Percentiles rank a stretch among this genome's conserved stretches.
Evolutionary conservation across 2,888 invertebrate species (phyloP).

Genomic region (Orthosia cruda): DNA sequence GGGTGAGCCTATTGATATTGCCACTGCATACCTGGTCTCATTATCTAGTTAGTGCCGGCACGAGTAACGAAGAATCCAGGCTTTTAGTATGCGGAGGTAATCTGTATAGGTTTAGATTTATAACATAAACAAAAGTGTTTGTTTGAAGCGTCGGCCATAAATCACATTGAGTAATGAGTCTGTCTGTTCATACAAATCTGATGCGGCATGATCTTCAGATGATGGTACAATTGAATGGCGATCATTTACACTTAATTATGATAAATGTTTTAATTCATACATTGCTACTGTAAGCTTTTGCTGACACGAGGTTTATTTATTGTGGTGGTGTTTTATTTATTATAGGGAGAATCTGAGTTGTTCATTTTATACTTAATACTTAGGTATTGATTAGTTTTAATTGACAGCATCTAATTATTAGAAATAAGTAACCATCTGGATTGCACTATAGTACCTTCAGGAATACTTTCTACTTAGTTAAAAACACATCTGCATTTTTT

Average conservation of each 20-base stretch:
- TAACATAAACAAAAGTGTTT: conserved; percentile 54
- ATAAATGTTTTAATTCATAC: conserved; percentile 47
- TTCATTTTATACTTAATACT: not conserved
- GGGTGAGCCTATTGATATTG: no score
- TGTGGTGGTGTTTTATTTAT: conserved; percentile 2
- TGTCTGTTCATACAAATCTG: conserved; percentile 49
- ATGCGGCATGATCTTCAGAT: conserved; percentile 56
- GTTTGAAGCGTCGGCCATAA: conserved; percentile 40
- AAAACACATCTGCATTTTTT: no score
- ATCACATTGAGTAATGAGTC: conserved; percentile 59
- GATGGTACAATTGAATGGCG: conserved; percentile 50
- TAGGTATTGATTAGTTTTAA: not conserved
- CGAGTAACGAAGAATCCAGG: not conserved
- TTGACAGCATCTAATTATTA: not conserved
- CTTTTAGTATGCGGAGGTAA: conserved; percentile 34
- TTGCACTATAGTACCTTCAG: not conserved
- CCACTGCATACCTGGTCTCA: not conserved
- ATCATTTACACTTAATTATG: conserved; percentile 57
- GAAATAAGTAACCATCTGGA: no score
- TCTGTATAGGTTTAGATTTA: conserved; percentile 44
- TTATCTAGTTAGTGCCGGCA: not conserved
- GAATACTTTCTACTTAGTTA: no score
- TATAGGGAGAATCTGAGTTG: not conserved
- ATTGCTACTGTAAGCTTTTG: conserved; percentile 13
- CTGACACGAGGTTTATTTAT: conserved; percentile 22